Base-by-base conservation (phyloP, 2,797 vertebrate genomes). In the Moxostoma hubbsi region DNA sequence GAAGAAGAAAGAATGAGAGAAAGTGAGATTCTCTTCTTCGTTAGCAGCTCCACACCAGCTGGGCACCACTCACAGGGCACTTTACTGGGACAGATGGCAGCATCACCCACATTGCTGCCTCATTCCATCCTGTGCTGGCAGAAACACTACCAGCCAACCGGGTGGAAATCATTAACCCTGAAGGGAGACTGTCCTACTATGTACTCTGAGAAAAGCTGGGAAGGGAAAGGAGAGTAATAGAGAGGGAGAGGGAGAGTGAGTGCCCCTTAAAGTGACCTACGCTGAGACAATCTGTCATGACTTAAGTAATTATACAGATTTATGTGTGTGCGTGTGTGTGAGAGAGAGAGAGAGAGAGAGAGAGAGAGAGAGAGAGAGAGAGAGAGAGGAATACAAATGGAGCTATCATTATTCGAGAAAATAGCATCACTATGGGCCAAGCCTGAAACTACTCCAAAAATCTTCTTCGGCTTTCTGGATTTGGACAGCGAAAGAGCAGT, bases 281-380 rank as follows among this genome's bases (percentile, higher is more conserved):
- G 92, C 90, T 93, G 92, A 93, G 91, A 90, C 92, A 93, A 93
- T 94, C 93, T 94, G 93, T 94, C 93, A 94, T 91, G 90, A 92
- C 92, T 92, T 90, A 90, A 92, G 91, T 94, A 93, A 94, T 94
- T 94, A 92, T 91, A 89, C 91, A 83, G 84, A 89, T 89, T 88
- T 89, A 36, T 36, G 24, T 36, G 24, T 36, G 24, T 36, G 24
- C 3, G 24, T 36, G 24, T 36, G 24, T 2, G 24, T 92, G 88
- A 59, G 71, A 43, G 70, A 62, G 63, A 49, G 68, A 47, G 61
- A 47, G 57, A 53, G 61, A 43, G 49, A 64, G 61, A 43, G 55
- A 2, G 46, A 49, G 47, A n/a, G 65, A 16, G 59, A 11, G 16
- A 63, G 53, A 66, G 74, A 64, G 45, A 15, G 53, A 18, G 49